Conservation (phyloP, 2,113 vertebrate genomes). For the Oncorhynchus kisutch region DNA sequence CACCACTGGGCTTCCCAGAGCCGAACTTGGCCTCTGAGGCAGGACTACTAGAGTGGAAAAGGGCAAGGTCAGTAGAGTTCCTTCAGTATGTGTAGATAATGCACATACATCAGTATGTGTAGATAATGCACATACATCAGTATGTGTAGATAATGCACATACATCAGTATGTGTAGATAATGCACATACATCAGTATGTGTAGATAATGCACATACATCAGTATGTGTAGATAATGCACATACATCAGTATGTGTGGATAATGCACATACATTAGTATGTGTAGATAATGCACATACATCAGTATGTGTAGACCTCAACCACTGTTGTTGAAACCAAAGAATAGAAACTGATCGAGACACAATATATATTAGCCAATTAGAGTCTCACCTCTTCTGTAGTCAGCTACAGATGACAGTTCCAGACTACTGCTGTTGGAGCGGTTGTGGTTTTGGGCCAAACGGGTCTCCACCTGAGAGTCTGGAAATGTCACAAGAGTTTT, state of each 20-base stretch:
- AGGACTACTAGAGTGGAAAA: neutral
- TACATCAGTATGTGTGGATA: too few species aligned
- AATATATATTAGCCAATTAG: neutral
- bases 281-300: too few species aligned
- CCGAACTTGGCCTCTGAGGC: slow-evolving; percentile 28
- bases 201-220: too few species aligned
- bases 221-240: too few species aligned
- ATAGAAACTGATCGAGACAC: neutral
- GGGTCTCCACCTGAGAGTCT: slow-evolving; percentile 69
- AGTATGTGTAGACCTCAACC: neutral
- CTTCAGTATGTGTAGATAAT: neutral
- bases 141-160: too few species aligned
- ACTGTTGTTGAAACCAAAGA: neutral
- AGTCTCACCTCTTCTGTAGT: slow-evolving; percentile 75
- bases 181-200: too few species aligned
- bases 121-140: too few species aligned
- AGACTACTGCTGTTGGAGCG: slow-evolving; percentile 53
- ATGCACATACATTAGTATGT: too few species aligned
- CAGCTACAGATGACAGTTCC: slow-evolving; percentile 65
- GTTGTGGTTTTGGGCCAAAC: slow-evolving; percentile 54
- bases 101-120: too few species aligned
- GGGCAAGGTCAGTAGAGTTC: too few species aligned
- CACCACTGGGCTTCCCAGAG: slow-evolving; percentile 13
- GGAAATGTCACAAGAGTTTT: slow-evolving; percentile 61
- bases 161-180: too few species aligned